Percentiles rank a stretch among this genome's conserved stretches.
Evolutionary conservation across 2,797 vertebrate species (phyloP).

Genomic region (Amphiprion clarkii): DNA sequence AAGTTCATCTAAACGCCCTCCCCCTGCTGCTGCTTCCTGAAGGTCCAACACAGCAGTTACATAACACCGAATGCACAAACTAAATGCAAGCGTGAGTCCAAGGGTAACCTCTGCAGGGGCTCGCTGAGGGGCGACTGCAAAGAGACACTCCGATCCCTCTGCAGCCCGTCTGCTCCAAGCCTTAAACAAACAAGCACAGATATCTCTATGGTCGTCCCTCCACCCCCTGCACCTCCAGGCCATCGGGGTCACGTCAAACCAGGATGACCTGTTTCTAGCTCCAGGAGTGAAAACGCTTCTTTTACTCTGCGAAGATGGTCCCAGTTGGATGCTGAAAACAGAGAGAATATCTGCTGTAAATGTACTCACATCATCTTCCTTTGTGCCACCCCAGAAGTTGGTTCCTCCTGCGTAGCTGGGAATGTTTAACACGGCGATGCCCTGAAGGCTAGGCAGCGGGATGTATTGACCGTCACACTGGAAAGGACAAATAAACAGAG

Average conservation of each 20-base stretch:
- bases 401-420: conserved; percentile 98
- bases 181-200: conserved; percentile 66
- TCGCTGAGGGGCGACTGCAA: conserved; percentile 37
- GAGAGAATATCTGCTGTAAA: too few species aligned
- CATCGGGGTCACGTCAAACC: conserved; percentile 39
- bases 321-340: not conserved
- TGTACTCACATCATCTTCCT: conserved; percentile 96
- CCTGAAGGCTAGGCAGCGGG: conserved; percentile 97
- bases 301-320: conserved; percentile 18
- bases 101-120: conserved; percentile 60
- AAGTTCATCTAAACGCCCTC: conserved; percentile 45
- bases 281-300: not conserved
- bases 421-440: conserved; percentile 97
- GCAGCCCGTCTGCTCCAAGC: conserved; percentile 57
- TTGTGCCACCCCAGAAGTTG: conserved; percentile 99
- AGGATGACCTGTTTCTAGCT: not conserved
- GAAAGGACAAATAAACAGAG: conserved; percentile 34
- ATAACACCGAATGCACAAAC: conserved; percentile 55
- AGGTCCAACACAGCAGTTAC: conserved; percentile 47
- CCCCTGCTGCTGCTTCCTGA: conserved; percentile 38
- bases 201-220: conserved; percentile 16
- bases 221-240: conserved; percentile 39
- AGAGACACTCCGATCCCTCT: conserved; percentile 62
- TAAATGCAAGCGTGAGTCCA: conserved; percentile 48
- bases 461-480: conserved; percentile 99